Percentiles rank a stretch among this genome's conserved stretches.
Conservation (phyloP, 2,888 invertebrate species). For the Athalia circularis region DNA sequence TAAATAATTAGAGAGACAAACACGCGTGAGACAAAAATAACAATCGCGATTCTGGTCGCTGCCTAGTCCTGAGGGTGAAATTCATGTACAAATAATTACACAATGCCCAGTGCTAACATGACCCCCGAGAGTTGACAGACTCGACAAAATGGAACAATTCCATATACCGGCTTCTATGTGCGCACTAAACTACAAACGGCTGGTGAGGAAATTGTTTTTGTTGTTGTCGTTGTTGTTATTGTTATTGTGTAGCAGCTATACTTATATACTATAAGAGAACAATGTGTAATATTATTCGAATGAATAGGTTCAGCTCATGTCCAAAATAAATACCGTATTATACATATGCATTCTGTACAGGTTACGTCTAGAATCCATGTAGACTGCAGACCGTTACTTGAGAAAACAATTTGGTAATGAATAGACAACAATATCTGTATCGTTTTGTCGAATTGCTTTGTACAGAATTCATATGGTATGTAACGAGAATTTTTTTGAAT, state of each 20-base stretch:
- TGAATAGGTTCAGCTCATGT: slow-evolving; percentile 2
- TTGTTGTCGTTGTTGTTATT: background rate
- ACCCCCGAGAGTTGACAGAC: slow-evolving; percentile 34
- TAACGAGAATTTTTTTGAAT: background rate
- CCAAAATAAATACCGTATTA: no score
- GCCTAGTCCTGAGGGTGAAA: slow-evolving; percentile 31
- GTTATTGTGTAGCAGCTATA: no score
- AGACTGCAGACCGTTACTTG: no score
- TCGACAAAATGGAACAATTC: slow-evolving; percentile 3
- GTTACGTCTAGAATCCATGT: no score
- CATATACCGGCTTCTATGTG: background rate
- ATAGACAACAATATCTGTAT: no score
- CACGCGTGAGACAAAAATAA: slow-evolving; percentile 21
- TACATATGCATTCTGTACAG: no score
- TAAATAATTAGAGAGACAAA: slow-evolving; percentile 6
- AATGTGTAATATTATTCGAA: slow-evolving; percentile 6
- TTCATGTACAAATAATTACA: slow-evolving; percentile 36
- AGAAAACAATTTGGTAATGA: no score
- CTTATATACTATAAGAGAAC: background rate
- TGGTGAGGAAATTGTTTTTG: slow-evolving; percentile 25
- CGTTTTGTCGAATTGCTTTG: no score
- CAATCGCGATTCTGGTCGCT: slow-evolving; percentile 1
- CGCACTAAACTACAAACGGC: background rate
- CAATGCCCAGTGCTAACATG: slow-evolving; percentile 25
- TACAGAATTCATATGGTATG: no score